Evolutionary conservation across 2,888 invertebrate genomes (phyloP), one percentile per base, ranked within the genome.

Genomic region (Drosophila merina): DNA sequence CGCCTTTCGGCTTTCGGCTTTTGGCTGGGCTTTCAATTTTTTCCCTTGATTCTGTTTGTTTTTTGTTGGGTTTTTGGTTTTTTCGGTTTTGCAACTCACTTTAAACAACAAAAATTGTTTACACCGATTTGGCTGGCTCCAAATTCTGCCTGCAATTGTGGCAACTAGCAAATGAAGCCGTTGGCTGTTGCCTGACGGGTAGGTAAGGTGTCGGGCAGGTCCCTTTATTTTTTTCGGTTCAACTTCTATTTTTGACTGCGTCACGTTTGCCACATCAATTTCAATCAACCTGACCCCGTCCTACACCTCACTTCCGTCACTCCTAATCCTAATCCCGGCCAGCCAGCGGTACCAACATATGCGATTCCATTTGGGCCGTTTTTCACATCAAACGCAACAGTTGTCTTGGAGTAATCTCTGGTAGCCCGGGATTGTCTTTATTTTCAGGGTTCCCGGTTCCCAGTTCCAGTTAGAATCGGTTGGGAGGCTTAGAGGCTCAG

Each of bases 201-300:
- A 14, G 40, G 42, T 30, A 51, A 66, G 48, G 57, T 48, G 45
- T 49, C 14, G 59, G 28, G 36, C 28, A 55, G 54, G 63, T 57
- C 54, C 38, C 45, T 45, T 60, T 55, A n/a, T n/a, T 59, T 38
- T 14, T 36, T 36, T 14, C 14, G 36, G 5, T 5, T n/a, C n/a
- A 9, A 36, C n/a, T 36, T 36, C n/a, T 36, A n/a, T 36, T 36
- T 73, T 59, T 30, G 54, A 56, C 68, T 60, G 59, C 59, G 73
- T 77, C 85, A 86, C 74, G 85, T 77, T 84, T 69, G 74, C 70
- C 60, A 76, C 82, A 81, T 87, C 72, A 67, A 82, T 85, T 76
- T 82, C 83, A 79, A 85, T 82, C 86, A 83, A 57, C 70, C 70
- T 55, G 42, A 57, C 48, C 45, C 72, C 12, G 33, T 38, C 14